Percentiles rank a stretch among this genome's conserved stretches.
phyloP scores from a whole-genome alignment of 2,113 vertebrate genomes.

The Prietella phreatophila region DNA sequence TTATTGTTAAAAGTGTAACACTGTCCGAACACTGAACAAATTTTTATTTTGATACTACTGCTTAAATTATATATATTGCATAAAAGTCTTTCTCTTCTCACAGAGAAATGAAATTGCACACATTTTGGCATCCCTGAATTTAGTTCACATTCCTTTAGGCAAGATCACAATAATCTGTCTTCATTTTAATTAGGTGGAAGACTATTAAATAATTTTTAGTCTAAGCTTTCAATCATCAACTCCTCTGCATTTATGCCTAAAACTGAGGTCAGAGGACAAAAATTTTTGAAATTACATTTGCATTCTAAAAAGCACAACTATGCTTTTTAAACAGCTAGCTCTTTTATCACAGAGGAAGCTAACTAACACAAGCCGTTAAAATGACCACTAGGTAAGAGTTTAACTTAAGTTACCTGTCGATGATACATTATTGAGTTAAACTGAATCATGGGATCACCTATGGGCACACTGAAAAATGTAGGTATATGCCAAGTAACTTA shows the following conservation, averaged over 20 bases:
- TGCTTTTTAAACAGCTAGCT: neutral
- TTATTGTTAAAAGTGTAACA: neutral
- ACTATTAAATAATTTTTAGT: neutral
- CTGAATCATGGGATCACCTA: neutral
- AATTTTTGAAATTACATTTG: neutral
- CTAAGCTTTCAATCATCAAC: neutral
- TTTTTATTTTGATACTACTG: conserved; percentile 1
- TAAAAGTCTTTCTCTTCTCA: neutral
- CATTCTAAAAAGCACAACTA: neutral
- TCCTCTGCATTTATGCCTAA: neutral
- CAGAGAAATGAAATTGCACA: neutral
- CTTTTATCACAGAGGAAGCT: neutral
- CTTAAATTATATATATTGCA: neutral
- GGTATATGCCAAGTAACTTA: neutral
- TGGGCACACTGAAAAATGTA: neutral
- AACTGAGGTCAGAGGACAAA: neutral
- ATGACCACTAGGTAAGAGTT: neutral
- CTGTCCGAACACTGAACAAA: neutral
- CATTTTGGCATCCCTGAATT: neutral
- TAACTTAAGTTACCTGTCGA: neutral
- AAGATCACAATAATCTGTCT: neutral
- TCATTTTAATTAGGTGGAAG: neutral
- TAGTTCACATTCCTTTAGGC: neutral
- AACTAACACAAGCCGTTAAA: neutral
- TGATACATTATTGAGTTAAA: neutral